A percentile compares a stretch with the other conserved stretches of the same genome.
phyloP scores from a whole-genome alignment of 2,888 invertebrate species.

The Andrena chrysosceles region DNA sequence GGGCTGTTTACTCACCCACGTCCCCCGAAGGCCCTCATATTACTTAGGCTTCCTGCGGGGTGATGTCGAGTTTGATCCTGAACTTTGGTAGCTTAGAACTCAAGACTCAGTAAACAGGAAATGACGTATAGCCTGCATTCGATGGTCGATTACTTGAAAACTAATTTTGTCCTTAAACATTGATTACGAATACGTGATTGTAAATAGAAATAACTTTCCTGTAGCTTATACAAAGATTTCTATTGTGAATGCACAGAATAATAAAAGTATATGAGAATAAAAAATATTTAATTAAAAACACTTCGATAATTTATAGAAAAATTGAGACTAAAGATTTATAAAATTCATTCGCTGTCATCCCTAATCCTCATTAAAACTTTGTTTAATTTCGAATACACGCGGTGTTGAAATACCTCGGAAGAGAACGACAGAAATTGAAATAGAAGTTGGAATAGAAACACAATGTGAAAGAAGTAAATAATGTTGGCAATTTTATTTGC shows the following conservation, averaged over 20 bases:
- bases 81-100: slow-evolving; percentile 17
- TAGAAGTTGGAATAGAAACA: no score
- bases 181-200: not conserved
- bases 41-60: slow-evolving; percentile 7
- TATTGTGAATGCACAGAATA: no score
- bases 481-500: not conserved
- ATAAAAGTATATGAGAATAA: no score
- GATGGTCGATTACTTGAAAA: not conserved
- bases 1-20: slow-evolving; percentile 26
- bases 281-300: no score
- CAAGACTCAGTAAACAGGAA: slow-evolving; percentile 24
- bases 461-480: not conserved
- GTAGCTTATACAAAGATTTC: no score
- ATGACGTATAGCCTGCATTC: not conserved
- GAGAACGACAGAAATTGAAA: not conserved
- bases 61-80: slow-evolving; percentile 17
- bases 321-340: no score
- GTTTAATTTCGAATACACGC: not conserved
- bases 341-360: not conserved
- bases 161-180: not conserved
- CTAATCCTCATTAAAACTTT: not conserved
- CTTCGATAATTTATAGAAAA: no score
- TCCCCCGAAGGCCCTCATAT: slow-evolving; percentile 5
- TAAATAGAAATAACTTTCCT: not conserved
- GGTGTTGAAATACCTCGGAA: not conserved